Percentiles rank a stretch among this genome's conserved stretches.
Conservation (phyloP, 2,888 invertebrate genomes). For the Tipula confusa region DNA sequence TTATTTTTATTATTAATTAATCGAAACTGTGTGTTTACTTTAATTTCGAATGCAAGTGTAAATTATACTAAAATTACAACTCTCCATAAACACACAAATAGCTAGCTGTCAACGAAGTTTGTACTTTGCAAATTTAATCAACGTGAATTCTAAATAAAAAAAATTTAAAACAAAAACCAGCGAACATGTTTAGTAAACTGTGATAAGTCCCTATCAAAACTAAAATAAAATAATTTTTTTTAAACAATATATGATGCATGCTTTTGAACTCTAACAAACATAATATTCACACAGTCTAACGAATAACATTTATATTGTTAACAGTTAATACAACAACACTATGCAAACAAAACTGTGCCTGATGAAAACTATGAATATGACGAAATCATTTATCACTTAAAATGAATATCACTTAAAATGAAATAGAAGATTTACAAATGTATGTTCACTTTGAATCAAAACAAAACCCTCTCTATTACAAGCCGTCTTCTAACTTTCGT, state of each 20-base stretch:
- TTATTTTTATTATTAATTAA: not conserved
- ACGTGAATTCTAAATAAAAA: not conserved
- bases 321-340: too few species aligned
- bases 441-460: too few species aligned
- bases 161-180: not conserved
- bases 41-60: not conserved
- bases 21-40: not conserved
- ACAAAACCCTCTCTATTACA: too few species aligned
- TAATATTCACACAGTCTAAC: too few species aligned
- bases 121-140: not conserved
- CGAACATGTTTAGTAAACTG: not conserved
- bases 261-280: too few species aligned
- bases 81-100: not conserved
- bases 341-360: too few species aligned
- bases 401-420: too few species aligned
- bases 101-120: not conserved
- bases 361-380: too few species aligned
- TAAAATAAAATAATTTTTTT: not conserved
- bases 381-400: too few species aligned
- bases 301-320: too few species aligned
- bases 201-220: not conserved
- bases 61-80: not conserved
- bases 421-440: too few species aligned
- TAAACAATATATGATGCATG: not conserved
- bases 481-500: too few species aligned